Evolutionary conservation across 2,113 vertebrate genomes (phyloP).

Genomic region (Polypterus bichir): DNA sequence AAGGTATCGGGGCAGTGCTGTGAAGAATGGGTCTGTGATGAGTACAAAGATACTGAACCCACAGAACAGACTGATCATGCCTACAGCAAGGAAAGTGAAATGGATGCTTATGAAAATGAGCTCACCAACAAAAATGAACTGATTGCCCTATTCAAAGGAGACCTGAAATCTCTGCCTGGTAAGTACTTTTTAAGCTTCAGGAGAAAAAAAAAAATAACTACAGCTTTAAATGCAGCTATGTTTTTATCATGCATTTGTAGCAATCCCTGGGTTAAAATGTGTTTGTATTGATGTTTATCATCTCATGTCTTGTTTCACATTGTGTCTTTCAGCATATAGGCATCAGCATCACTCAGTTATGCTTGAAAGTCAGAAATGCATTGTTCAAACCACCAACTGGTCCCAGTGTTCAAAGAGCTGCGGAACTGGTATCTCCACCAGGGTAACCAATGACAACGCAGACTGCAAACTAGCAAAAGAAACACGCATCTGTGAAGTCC

Average conservation of each 20-base stretch:
- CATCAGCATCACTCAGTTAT: constrained; percentile 46
- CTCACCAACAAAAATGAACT: constrained; percentile 86
- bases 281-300: no score
- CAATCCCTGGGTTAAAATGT: background rate
- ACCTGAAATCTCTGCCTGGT: constrained; percentile 80
- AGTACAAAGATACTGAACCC: constrained; percentile 51
- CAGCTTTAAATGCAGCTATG: background rate
- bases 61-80: constrained; percentile 50
- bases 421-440: constrained; percentile 85
- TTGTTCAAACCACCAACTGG: constrained; percentile 91
- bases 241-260: background rate
- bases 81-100: constrained; percentile 52
- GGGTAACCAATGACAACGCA: constrained; percentile 86
- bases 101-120: constrained; percentile 66
- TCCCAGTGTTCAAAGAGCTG: constrained; percentile 94
- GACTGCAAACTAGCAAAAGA: constrained; percentile 89
- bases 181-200: constrained; percentile 31
- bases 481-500: constrained; percentile 85
- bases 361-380: constrained; percentile 79
- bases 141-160: constrained; percentile 66
- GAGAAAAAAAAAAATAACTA: background rate
- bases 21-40: constrained; percentile 87
- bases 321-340: constrained; percentile 39
- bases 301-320: constrained; percentile 11
- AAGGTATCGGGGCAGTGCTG: constrained; percentile 92